Base-by-base conservation (phyloP, 2,888 invertebrate genomes). In the Antitype chi region DNA sequence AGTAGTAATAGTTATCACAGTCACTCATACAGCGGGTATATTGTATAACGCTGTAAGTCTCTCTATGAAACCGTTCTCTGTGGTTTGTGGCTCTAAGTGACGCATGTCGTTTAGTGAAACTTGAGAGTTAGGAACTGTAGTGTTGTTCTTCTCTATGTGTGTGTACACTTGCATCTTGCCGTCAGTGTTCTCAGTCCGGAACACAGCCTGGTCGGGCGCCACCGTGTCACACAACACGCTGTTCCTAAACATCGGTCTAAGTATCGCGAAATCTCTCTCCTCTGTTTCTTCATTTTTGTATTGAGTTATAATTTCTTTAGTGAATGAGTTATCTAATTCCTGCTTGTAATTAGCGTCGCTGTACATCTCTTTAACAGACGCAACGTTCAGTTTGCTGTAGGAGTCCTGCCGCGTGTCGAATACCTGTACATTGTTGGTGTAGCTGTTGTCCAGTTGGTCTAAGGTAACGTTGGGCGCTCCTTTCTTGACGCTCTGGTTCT, bases 101-200 rank as follows among this genome's bases (percentile, higher is more conserved):
- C 93, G 90, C 2, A 95, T 90, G 78, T 95, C 95, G 43, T 84
- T 89, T 4, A 94, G 74, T 4, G 80, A 57, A 0, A 91, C 91
- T 59, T 89, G 89, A 0, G 90, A 67, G 49, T 85, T 91, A 0
- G 89, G 85, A 11, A 91, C 90, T 20, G 92, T 89, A 0, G 91
- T 80, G 0, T 86, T 93, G 47, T 68, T 85, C 60, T 94, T 95
- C 70, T 95, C 95, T 0, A 95, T 87, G 32, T 95, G 94, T 0
- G 95, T 95, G 79, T 91, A 96, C 4, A 95, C 92, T 28, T 95
- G 94, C 86, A 96, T 87, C 70, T 95, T 96, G 0, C 96, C 96
- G 68, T 96, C 96, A 0, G 95, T 94, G 70, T 93, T 94, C 13
- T 93, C 94, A 1, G 85, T 73, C 49, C 89, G 85, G 28, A 85